Conservation (phyloP, 2,113 vertebrate genomes). For the Motacilla alba region DNA sequence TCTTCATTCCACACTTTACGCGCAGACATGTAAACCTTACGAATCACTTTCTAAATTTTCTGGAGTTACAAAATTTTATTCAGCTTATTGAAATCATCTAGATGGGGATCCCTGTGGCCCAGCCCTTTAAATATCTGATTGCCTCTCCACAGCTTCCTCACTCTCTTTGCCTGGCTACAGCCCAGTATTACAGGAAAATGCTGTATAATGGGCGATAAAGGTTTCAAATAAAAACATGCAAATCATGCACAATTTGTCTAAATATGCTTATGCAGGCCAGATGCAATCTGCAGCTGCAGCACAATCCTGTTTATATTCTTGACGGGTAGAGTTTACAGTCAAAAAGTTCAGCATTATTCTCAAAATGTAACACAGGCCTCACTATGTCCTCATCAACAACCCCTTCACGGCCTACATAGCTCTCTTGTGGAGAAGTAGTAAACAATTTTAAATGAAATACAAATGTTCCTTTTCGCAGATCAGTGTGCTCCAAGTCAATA, state of each 20-base stretch:
- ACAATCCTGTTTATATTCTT: conserved; percentile 57
- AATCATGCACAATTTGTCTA: conserved; percentile 55
- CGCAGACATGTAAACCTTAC: background rate
- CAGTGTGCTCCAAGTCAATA: conserved; percentile 9
- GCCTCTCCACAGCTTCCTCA: conserved; percentile 28
- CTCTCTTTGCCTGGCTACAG: conserved; percentile 43
- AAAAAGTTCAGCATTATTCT: conserved; percentile 53
- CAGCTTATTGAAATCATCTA: background rate
- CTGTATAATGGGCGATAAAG: conserved; percentile 19
- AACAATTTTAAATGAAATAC: conserved; percentile 60
- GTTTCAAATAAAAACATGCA: conserved; percentile 64
- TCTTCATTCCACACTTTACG: background rate
- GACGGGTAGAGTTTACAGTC: conserved; percentile 50
- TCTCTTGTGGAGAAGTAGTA: conserved; percentile 47
- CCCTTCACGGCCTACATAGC: conserved; percentile 6
- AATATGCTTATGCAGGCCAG: conserved; percentile 60
- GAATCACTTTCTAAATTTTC: background rate
- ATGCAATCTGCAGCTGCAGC: conserved; percentile 58
- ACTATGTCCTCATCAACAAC: conserved; percentile 40
- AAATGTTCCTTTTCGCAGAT: conserved; percentile 29
- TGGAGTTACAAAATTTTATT: background rate
- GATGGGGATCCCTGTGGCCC: background rate
- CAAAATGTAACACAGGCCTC: conserved; percentile 10
- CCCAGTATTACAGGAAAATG: conserved; percentile 13
- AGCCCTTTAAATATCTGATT: conserved; percentile 22